Evolutionary conservation across 2,797 vertebrate genomes (phyloP), one percentile per base, ranked within the genome.

Genomic region (Hirundo rustica): DNA sequence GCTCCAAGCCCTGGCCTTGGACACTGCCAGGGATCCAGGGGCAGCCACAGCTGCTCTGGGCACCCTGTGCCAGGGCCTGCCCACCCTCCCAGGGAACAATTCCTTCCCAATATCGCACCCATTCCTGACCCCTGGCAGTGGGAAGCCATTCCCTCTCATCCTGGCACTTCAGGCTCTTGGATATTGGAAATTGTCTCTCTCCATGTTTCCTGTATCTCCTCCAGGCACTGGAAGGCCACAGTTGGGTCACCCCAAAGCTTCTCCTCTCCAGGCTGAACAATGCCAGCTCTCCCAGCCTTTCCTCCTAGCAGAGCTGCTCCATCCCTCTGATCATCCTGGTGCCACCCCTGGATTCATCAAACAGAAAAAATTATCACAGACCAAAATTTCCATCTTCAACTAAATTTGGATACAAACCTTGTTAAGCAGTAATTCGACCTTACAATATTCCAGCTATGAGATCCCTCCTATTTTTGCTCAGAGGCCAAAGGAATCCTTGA

Each of bases 161-260:
- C 40, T 71, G 38, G 0, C 26, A 2, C 8, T 51, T 27, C 38
- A 53, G 5, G 1, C 18, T 10, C 23, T 40, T 58, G 36, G 2
- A 10, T 5, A 67, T 1, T 9, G 8, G 3, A 11, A 23, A 68
- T 1, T 7, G 9, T 38, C 27, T 27, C 50, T 84, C 34, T 42
- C 36, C 7, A 5, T 27, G 1, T 36, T 27, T 58, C 3, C 5
- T 58, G 22, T 9, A 1, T 14, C 15, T 36, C 1, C 20, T 32
- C 42, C 16, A 65, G 26, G 20, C 8, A 0, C 34, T 74, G 61
- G 0, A 74, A 74, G 15, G 11, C 2, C 45, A 32, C 26, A 36
- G 0, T 2, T 4, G 1, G 11, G 22, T 45, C 32, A 23, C 3
- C 22, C 22, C 32, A 45, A 0, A 51, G 18, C 38, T 45, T 76